These are phyloP conservation scores for Tyrophagus putrescentiae DNA, from an alignment of 1,140 invertebrate species.

Conservation along the genomic window DNA sequence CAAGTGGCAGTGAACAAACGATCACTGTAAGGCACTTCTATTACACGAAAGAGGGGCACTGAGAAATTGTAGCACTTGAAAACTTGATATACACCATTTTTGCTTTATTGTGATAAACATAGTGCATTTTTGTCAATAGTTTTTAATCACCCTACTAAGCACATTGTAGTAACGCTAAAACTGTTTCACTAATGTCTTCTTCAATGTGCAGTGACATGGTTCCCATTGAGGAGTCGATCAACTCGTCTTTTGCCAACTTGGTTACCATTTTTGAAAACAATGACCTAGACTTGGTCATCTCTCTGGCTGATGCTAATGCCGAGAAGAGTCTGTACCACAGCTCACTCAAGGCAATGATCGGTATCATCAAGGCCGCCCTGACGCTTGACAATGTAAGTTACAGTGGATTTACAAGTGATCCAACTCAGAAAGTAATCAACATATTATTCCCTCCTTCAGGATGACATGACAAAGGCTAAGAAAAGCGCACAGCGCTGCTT, in stretches of 20 bases:
- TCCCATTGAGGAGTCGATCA: slow-evolving; percentile 17
- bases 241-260: slow-evolving; percentile 1
- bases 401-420: background rate
- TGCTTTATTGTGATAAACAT: background rate
- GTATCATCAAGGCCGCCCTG: slow-evolving; percentile 6
- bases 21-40: too few relatives aligned
- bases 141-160: background rate
- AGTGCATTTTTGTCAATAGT: background rate
- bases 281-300: background rate
- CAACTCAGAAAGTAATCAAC: too few relatives aligned
- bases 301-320: background rate
- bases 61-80: background rate
- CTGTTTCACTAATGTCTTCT: background rate
- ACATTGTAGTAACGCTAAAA: background rate
- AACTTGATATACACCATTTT: background rate
- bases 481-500: background rate
- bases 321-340: slow-evolving; percentile 16
- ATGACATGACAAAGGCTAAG: slow-evolving; percentile 14
- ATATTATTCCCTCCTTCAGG: background rate
- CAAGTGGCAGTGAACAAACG: too few relatives aligned
- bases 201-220: background rate
- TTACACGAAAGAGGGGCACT: background rate
- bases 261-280: slow-evolving; percentile 3
- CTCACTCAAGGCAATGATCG: background rate
- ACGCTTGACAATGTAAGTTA: slow-evolving; percentile 2